Evolutionary conservation across 2,113 vertebrate species (phyloP).

Genomic region (Dolichotis patagonum): DNA sequence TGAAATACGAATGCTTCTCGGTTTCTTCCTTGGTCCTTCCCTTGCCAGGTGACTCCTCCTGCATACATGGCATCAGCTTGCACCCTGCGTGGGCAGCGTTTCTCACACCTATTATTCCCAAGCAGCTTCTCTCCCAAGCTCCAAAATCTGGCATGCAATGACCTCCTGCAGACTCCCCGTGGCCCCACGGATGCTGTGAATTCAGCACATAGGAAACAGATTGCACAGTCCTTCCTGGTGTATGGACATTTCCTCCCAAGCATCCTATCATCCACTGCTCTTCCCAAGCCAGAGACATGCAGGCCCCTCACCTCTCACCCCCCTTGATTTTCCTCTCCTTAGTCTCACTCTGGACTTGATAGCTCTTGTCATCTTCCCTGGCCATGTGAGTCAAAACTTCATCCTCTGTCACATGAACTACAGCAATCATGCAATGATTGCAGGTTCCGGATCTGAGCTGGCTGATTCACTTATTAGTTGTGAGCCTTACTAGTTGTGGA

Average conservation of each 20-base stretch:
- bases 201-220: background rate
- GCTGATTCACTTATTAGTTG: background rate
- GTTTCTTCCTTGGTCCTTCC: background rate
- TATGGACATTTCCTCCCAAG: too few relatives aligned
- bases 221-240: background rate
- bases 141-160: background rate
- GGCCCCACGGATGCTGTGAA: background rate
- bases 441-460: background rate
- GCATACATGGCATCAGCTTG: background rate
- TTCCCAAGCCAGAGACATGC: fast-evolving
- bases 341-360: background rate
- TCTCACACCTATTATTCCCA: background rate
- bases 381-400: background rate
- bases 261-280: fast-evolving
- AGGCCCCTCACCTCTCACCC: background rate
- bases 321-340: background rate
- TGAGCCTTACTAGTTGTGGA: background rate
- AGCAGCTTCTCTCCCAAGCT: background rate
- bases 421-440: background rate
- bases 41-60: background rate
- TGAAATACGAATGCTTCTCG: background rate
- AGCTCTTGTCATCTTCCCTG: background rate
- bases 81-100: background rate
- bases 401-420: background rate
- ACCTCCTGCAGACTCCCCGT: background rate